phyloP scores from a whole-genome alignment of 2,888 invertebrate species.

The Cerceris rybyensis region DNA sequence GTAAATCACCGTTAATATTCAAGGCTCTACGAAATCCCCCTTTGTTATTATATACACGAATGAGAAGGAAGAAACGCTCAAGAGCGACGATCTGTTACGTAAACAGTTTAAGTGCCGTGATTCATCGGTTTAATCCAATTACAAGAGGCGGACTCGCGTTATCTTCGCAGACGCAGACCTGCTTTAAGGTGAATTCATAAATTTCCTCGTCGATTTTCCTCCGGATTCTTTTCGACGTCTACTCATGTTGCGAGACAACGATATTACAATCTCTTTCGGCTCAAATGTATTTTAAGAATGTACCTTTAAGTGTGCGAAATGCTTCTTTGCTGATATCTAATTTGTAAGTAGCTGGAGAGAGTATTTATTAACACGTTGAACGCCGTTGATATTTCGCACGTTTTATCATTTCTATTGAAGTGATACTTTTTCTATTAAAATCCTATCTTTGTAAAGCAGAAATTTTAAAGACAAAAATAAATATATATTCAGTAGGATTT shows the following conservation, averaged over 20 bases:
- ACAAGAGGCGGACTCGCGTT: slow-evolving; percentile 19
- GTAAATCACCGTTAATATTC: slow-evolving; percentile 25
- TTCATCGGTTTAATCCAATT: slow-evolving; percentile 63
- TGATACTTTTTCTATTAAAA: no score
- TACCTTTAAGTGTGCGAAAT: no score
- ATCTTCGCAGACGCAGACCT: slow-evolving; percentile 39
- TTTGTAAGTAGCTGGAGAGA: no score
- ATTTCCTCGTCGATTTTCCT: slow-evolving; percentile 34
- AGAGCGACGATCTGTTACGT: slow-evolving; percentile 40
- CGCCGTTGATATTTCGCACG: no score
- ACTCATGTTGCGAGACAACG: neutral
- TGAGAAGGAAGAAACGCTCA: slow-evolving; percentile 27
- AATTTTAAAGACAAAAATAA: no score
- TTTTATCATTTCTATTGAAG: no score
- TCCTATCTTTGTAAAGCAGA: no score
- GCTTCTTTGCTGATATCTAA: no score
- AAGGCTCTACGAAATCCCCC: slow-evolving; percentile 7
- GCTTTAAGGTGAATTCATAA: slow-evolving; percentile 49
- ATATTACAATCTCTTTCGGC: no score
- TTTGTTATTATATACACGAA: slow-evolving; percentile 1
- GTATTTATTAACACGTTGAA: no score
- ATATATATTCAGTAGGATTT: no score
- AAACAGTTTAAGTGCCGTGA: slow-evolving; percentile 58
- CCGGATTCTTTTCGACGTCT: neutral
- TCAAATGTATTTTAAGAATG: no score